Evolutionary conservation across 2,113 vertebrate species (phyloP).

Genomic region (Carollia perspicillata): DNA sequence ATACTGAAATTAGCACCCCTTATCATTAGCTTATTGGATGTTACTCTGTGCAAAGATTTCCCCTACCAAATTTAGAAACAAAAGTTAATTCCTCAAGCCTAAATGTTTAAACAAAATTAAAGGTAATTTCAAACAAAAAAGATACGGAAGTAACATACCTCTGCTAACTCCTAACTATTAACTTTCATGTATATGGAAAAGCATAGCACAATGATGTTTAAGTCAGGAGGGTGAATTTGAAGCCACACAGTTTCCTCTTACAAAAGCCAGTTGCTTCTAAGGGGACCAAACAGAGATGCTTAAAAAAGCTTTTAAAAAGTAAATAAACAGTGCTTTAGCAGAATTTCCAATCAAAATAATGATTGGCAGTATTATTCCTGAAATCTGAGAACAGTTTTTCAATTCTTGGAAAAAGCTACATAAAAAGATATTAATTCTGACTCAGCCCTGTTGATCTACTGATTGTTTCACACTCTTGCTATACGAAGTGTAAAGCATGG

Average conservation of each 20-base stretch:
- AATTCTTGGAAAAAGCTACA: not conserved
- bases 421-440: not conserved
- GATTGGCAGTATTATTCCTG: not conserved
- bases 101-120: constrained; percentile 29
- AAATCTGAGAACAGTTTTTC: not conserved
- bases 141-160: not conserved
- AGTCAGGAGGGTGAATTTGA: not conserved
- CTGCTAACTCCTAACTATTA: not conserved
- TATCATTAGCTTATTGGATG: not conserved
- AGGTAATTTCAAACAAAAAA: constrained; percentile 1
- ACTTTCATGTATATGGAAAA: not conserved
- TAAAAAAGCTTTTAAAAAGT: not conserved
- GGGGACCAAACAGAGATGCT: not conserved
- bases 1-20: constrained; percentile 20
- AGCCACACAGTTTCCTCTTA: not conserved
- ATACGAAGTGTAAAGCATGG: too few relatives aligned
- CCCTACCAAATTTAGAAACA: constrained; percentile 34
- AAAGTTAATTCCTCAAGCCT: constrained; percentile 9
- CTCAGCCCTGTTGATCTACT: not conserved
- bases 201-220: not conserved
- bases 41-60: not conserved
- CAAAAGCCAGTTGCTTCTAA: not conserved
- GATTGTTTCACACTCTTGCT: not conserved
- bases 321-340: not conserved
- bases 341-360: constrained; percentile 12